phyloP scores from a whole-genome alignment of 2,797 vertebrate species.

The Spea hammondii region DNA sequence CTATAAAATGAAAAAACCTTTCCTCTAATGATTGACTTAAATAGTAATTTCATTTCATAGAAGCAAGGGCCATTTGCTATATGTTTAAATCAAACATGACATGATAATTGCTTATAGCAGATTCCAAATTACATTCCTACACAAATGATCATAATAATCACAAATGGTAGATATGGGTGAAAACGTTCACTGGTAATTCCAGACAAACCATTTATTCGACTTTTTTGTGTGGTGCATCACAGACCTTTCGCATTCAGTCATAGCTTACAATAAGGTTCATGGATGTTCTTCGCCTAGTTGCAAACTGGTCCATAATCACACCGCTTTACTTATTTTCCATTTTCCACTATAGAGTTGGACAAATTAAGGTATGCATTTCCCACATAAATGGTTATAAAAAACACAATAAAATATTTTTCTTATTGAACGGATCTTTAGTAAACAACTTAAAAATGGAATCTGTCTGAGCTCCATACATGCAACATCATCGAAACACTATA shows the following conservation, averaged over 20 bases:
- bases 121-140: neutral
- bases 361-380: neutral
- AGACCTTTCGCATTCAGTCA: no score
- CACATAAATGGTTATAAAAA: neutral
- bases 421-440: neutral
- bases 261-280: no score
- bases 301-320: no score
- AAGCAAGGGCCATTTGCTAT: slow-evolving; percentile 10
- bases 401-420: neutral
- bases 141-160: neutral
- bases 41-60: slow-evolving; percentile 21
- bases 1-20: slow-evolving; percentile 7
- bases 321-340: no score
- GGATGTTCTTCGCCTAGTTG: no score
- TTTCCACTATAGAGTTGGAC: no score
- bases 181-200: no score
- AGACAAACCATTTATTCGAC: no score
- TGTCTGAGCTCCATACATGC: neutral
- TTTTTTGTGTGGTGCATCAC: no score
- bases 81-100: slow-evolving; percentile 3
- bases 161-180: neutral
- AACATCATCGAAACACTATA: slow-evolving; percentile 6
- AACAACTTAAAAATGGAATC: neutral
- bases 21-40: slow-evolving; percentile 28
- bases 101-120: neutral